Evolutionary conservation across 2,888 invertebrate genomes (phyloP).

Genomic region (Drosophila melanosoma): DNA sequence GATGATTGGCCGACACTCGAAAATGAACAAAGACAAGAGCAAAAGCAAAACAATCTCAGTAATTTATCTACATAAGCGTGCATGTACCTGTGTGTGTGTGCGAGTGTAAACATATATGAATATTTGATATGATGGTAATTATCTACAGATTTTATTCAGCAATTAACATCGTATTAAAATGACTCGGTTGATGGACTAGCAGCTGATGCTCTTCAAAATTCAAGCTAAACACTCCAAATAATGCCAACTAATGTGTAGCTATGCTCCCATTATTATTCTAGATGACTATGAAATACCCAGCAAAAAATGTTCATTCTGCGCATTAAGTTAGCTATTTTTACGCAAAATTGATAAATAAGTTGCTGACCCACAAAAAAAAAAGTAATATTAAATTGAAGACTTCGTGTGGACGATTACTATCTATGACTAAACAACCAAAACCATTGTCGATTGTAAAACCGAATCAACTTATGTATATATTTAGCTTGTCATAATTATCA

Average conservation of each 20-base stretch:
- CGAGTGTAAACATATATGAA: neutral
- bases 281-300: neutral
- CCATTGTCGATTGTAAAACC: neutral
- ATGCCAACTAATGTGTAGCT: neutral
- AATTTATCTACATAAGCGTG: slow-evolving; percentile 3
- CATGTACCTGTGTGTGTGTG: neutral
- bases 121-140: neutral
- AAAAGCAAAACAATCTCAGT: slow-evolving; percentile 44
- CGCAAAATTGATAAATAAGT: slow-evolving; percentile 2
- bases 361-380: neutral
- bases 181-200: neutral
- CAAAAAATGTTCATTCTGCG: neutral
- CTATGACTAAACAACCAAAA: neutral
- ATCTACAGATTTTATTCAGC: slow-evolving; percentile 19
- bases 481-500: neutral
- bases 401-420: neutral
- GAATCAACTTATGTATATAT: neutral
- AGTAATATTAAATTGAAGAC: neutral
- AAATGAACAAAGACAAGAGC: slow-evolving; percentile 14
- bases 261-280: neutral
- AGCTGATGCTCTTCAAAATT: slow-evolving; percentile 1
- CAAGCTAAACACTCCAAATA: neutral
- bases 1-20: slow-evolving; percentile 26
- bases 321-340: neutral
- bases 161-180: slow-evolving; percentile 45